These are phyloP conservation scores for Polyergus mexicanus DNA, from an alignment of 1,140 invertebrate species.

Conservation along the genomic window DNA sequence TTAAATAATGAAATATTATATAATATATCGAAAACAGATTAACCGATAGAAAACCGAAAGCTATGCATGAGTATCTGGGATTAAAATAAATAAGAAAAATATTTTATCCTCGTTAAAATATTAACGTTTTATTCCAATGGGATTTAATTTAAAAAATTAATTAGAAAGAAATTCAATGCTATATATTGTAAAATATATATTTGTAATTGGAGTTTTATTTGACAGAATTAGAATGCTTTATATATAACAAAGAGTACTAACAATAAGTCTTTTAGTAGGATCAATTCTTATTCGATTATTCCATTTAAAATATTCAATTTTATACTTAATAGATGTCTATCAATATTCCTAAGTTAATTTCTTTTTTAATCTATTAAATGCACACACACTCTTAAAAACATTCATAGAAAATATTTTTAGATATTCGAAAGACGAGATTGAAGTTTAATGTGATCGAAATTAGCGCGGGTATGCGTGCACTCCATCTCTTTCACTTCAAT, in stretches of 20 bases:
- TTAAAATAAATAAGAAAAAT: conserved; percentile 2
- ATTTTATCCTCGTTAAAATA: not conserved
- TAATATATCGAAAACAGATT: not conserved
- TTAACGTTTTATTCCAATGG: not conserved
- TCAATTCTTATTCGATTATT: not conserved
- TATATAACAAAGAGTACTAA: not conserved
- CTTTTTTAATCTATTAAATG: not conserved
- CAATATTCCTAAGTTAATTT: not conserved
- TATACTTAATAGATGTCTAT: not conserved
- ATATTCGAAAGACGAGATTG: not conserved
- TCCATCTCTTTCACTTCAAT: not conserved
- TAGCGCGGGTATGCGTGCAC: not conserved
- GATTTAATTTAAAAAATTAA: not conserved
- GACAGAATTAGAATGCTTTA: not conserved
- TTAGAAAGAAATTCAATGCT: not conserved
- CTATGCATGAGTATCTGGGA: not conserved
- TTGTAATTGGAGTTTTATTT: not conserved
- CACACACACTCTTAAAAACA: not conserved
- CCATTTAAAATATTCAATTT: not conserved
- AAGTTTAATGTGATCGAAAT: not conserved
- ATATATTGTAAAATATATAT: not conserved
- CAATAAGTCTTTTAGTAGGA: not conserved
- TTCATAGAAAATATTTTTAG: not conserved
- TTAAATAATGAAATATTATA: not conserved
- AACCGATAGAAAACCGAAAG: not conserved